Evolutionary conservation across 2,797 vertebrate species (phyloP).

Genomic region (Hylomyscus alleni): DNA sequence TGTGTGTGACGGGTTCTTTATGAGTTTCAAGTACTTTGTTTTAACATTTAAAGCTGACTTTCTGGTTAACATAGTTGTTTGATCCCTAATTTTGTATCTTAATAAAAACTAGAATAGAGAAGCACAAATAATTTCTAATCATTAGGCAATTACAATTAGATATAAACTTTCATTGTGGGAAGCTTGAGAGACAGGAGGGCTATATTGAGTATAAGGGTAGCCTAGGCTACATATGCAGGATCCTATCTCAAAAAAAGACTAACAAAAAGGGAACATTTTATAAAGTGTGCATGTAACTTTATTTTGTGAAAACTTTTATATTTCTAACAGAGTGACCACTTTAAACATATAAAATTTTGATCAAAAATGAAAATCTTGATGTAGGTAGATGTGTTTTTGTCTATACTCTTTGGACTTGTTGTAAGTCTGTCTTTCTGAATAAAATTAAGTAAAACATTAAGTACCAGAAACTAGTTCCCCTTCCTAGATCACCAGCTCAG

Average conservation of each 20-base stretch:
- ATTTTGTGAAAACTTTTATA: not conserved
- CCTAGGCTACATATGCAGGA: not conserved
- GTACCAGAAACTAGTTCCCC: not conserved
- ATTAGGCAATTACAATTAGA: not conserved
- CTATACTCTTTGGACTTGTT: not conserved
- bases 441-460: conserved; percentile 2
- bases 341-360: not conserved
- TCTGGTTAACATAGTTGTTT: not conserved
- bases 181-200: not conserved
- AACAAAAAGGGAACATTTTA: not conserved
- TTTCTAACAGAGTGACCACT: not conserved
- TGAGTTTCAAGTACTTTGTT: not conserved
- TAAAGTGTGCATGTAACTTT: not conserved
- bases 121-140: not conserved
- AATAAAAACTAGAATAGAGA: not conserved
- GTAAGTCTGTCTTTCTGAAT: not conserved
- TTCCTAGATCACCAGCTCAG: not conserved
- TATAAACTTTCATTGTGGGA: not conserved
- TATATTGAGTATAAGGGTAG: not conserved
- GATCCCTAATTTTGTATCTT: not conserved
- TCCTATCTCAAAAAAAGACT: not conserved
- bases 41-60: not conserved
- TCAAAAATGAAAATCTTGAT: not conserved
- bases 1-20: rapidly evolving
- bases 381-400: not conserved